phyloP scores from a whole-genome alignment of 2,113 vertebrate genomes.

The Chamaetylas fuelleborni region DNA sequence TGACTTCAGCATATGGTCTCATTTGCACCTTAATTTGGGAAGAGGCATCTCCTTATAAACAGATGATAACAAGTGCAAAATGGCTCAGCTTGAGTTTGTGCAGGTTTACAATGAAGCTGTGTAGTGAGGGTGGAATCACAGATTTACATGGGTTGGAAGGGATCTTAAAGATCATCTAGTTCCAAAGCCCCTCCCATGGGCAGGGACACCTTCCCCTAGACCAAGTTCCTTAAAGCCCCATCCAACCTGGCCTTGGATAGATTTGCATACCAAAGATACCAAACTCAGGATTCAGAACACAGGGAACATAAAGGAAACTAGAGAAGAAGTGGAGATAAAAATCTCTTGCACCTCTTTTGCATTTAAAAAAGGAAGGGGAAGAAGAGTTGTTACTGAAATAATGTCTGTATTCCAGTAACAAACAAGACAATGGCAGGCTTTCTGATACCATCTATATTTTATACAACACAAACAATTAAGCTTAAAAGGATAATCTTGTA shows the following conservation, averaged over 20 bases:
- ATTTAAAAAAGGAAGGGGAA: neutral
- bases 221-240: neutral
- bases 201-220: neutral
- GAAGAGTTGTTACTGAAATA: neutral
- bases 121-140: neutral
- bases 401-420: neutral
- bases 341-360: neutral
- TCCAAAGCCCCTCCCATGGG: fast-evolving
- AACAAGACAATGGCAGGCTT: neutral
- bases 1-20: neutral
- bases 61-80: neutral
- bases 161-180: neutral
- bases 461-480: constrained; percentile 46
- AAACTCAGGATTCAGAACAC: neutral
- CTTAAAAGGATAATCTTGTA: constrained; percentile 48
- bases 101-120: neutral
- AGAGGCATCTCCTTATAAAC: neutral
- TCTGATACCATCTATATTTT: constrained; percentile 31
- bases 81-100: neutral
- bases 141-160: no score
- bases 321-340: neutral
- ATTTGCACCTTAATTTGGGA: neutral
- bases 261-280: neutral
- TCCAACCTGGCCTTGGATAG: neutral
- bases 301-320: neutral